phyloP scores from a whole-genome alignment of 2,888 invertebrate genomes.

The Sphaerophoria rueppellii region DNA sequence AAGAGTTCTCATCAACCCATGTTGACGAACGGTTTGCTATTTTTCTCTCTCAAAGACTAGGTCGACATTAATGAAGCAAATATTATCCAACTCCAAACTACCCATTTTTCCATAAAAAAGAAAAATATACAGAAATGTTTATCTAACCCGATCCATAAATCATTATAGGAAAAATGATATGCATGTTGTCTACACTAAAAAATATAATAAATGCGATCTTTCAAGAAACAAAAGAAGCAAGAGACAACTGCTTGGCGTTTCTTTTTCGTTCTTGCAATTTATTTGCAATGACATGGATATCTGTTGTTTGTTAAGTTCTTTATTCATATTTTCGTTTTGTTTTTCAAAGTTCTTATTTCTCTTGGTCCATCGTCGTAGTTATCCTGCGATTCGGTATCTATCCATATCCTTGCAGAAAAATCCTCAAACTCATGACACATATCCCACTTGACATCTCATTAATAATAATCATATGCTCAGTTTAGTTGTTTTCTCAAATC shows the following conservation, averaged over 20 bases:
- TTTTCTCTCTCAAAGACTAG: conserved; percentile 4
- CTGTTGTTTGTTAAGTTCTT: conserved; percentile 62
- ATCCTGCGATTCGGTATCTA: not conserved
- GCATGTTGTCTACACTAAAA: conserved; percentile 42
- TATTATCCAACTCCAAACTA: conserved; percentile 6
- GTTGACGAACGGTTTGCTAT: conserved; percentile 1
- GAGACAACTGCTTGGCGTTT: conserved; percentile 2
- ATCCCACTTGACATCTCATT: conserved; percentile 74
- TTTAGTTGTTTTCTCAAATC: conserved; percentile 61
- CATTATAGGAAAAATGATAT: conserved; percentile 34
- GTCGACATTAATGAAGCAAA: conserved; percentile 35
- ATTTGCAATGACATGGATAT: conserved; percentile 67
- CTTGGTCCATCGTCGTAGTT: conserved; percentile 5
- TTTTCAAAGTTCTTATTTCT: not conserved
- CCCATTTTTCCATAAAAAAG: conserved; percentile 6
- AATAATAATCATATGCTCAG: conserved; percentile 74
- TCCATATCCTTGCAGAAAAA: conserved; percentile 44
- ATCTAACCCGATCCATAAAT: conserved; percentile 51
- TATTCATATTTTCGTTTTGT: conserved; percentile 17
- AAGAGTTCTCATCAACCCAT: no score
- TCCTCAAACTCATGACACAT: conserved; percentile 71
- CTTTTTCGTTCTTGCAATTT: conserved; percentile 50
- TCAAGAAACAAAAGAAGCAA: conserved; percentile 21
- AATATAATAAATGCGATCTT: conserved; percentile 36
- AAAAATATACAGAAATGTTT: conserved; percentile 22